Percentiles rank a stretch among this genome's conserved stretches.
phyloP scores from a whole-genome alignment of 2,888 invertebrate species.

The Diloba caeruleocephala region DNA sequence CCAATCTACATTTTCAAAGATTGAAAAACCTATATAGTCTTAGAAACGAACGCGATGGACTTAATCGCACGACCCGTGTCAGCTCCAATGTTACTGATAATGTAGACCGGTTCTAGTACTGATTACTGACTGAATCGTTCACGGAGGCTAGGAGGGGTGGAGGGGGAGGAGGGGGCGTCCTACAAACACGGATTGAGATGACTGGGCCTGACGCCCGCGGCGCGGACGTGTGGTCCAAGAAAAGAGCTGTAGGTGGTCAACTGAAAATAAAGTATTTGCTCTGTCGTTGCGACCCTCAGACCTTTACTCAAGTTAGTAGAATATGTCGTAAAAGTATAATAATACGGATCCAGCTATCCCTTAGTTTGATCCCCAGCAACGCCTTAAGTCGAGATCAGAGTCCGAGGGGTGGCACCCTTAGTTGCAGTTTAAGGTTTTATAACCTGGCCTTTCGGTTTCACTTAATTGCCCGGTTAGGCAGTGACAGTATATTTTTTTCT shows the following conservation, averaged over 20 bases:
- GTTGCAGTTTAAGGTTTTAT: no score
- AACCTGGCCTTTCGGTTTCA: no score
- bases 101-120: slow-evolving; percentile 57
- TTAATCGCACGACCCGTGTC: slow-evolving; percentile 20
- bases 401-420: no score
- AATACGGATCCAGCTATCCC: no score
- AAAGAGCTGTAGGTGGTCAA: slow-evolving; percentile 18
- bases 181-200: slow-evolving; percentile 77
- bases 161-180: slow-evolving; percentile 59
- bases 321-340: no score
- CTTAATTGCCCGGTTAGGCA: no score
- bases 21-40: slow-evolving; percentile 8
- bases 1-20: neutral
- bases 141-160: slow-evolving; percentile 46
- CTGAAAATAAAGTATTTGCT: neutral
- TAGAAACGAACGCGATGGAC: slow-evolving; percentile 1
- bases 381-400: no score
- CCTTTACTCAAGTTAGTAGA: no score
- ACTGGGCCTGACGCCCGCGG: slow-evolving; percentile 74
- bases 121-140: slow-evolving; percentile 65
- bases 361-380: no score
- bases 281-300: no score
- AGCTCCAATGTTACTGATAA: slow-evolving; percentile 34
- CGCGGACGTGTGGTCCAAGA: slow-evolving; percentile 51
- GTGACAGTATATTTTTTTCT: no score